Evolutionary conservation across 2,113 vertebrate species (phyloP).

Genomic region (Neofelis nebulosa): DNA sequence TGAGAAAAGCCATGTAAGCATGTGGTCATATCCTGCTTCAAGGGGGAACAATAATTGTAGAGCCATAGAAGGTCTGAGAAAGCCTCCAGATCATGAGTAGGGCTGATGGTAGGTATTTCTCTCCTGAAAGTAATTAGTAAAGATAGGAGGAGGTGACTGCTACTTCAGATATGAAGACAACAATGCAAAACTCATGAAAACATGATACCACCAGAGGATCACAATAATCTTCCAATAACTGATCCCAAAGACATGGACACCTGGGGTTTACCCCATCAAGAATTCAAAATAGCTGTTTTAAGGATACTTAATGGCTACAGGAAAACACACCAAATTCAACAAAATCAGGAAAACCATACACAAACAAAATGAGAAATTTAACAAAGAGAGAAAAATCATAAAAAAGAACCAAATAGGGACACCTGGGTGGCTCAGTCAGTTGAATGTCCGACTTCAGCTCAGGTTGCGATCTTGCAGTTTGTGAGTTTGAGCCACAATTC

Average conservation of each 20-base stretch:
- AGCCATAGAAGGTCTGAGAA: neutral
- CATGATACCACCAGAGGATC: neutral
- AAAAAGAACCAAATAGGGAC: neutral
- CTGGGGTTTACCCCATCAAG: neutral
- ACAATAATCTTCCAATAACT: neutral
- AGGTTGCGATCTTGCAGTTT: no score
- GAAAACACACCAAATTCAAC: neutral
- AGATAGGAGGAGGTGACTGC: neutral
- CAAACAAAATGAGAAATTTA: neutral
- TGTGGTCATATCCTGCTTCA: neutral
- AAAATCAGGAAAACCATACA: neutral
- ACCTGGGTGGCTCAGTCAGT: no score
- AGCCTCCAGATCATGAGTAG: neutral
- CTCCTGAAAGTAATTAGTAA: neutral
- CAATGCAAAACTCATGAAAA: neutral
- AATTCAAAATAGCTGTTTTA: neutral
- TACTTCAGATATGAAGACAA: neutral
- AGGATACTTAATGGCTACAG: neutral
- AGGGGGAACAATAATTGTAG: neutral
- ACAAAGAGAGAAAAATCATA: neutral
- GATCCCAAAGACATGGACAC: neutral
- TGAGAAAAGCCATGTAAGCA: neutral
- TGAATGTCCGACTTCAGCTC: no score
- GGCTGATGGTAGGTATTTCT: neutral
- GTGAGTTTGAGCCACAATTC: no score